Percentiles rank a stretch among this genome's conserved stretches.
Evolutionary conservation across 2,888 invertebrate genomes (phyloP).

Genomic region (Pseudococcus jackbeardsleyi): DNA sequence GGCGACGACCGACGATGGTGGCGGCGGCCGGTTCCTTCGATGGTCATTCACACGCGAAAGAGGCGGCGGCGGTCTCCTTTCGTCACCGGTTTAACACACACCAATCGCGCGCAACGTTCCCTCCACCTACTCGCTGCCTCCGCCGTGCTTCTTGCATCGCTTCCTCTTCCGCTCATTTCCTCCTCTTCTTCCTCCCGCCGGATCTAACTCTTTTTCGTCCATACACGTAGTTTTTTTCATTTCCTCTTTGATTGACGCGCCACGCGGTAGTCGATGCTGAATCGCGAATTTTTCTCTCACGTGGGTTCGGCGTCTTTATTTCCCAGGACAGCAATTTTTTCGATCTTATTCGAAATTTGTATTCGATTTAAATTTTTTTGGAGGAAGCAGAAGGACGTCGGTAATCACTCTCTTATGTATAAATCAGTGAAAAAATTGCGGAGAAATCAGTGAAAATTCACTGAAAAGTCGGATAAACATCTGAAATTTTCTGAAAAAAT

Average conservation of each 20-base stretch:
- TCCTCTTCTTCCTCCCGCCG: background rate
- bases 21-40: slow-evolving; percentile 35
- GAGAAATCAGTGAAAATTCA: no score
- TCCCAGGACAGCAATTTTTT: no score
- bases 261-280: no score
- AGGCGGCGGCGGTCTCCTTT: slow-evolving; percentile 44
- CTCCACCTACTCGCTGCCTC: background rate
- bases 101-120: background rate
- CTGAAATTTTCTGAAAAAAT: no score
- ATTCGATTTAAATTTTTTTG: no score
- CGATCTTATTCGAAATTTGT: no score
- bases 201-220: background rate
- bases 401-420: no score
- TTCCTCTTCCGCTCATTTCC: slow-evolving; percentile 5
- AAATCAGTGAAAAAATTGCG: no score
- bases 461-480: no score
- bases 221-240: background rate
- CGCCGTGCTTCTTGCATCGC: background rate
- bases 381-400: no score
- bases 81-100: slow-evolving; percentile 30
- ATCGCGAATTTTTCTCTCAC: no score
- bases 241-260: background rate
- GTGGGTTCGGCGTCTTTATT: no score
- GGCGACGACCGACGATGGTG: background rate
- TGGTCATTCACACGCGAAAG: slow-evolving; percentile 51